Evolutionary conservation across 1,140 invertebrate species (phyloP).

Genomic region (Zeugodacus cucurbitae): DNA sequence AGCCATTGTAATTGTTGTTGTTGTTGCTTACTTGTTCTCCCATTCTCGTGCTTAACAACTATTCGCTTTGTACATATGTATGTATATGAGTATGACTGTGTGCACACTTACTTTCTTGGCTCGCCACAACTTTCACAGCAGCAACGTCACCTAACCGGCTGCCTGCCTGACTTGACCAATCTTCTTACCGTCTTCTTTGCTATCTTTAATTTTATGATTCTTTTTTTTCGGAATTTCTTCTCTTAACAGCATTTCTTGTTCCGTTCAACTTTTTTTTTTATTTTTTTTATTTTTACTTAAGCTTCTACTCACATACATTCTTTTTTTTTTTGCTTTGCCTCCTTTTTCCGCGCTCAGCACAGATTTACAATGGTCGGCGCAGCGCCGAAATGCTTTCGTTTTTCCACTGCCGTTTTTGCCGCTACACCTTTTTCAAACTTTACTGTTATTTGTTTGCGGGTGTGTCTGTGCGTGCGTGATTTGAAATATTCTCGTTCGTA

Average conservation of each 20-base stretch:
- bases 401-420: not conserved
- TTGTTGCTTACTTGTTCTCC: conserved; percentile 10
- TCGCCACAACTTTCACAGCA: conserved; percentile 35
- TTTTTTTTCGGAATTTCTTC: conserved; percentile 49
- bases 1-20: not conserved
- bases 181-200: conserved; percentile 48
- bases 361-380: not conserved
- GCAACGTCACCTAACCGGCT: conserved; percentile 30
- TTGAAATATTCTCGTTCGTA: not conserved
- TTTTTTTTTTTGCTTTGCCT: not conserved
- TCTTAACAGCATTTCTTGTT: conserved; percentile 55
- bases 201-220: not conserved
- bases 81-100: not conserved
- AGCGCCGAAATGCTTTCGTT: not conserved
- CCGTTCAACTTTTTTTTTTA: not conserved
- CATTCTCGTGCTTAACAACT: conserved; percentile 13
- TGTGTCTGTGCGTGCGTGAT: not conserved
- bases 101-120: conserved; percentile 2
- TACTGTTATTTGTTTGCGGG: not conserved
- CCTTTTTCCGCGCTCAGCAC: not conserved
- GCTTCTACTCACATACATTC: not conserved
- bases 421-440: not conserved
- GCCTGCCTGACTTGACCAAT: conserved; percentile 7
- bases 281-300: conserved; percentile 45
- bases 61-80: not conserved